Conservation (phyloP, 2,888 invertebrate genomes). For the Leucophenga maculata region DNA sequence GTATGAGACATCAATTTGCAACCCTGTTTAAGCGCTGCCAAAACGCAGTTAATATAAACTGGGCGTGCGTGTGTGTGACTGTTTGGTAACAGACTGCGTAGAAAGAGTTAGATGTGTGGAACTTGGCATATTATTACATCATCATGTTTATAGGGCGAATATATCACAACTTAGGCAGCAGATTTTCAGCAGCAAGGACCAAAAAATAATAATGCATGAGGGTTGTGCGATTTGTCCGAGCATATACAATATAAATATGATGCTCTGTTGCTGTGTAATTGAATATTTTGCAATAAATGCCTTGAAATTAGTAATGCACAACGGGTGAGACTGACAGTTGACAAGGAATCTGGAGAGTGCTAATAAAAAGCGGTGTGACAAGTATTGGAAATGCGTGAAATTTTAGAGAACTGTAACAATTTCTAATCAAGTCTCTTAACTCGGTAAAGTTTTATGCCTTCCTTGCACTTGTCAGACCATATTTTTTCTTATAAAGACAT, state of each 20-base stretch:
- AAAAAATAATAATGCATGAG: background rate
- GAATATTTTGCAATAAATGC: constrained; percentile 19
- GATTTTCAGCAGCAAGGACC: too few relatives aligned
- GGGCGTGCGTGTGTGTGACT: background rate
- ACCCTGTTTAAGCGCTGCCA: background rate
- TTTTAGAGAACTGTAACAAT: too few relatives aligned
- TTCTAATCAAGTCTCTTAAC: too few relatives aligned
- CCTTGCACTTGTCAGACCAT: too few relatives aligned
- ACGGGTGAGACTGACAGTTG: constrained; percentile 9
- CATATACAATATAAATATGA: background rate
- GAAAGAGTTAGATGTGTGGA: background rate
- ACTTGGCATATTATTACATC: too few relatives aligned
- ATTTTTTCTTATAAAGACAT: too few relatives aligned
- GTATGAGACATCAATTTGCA: background rate
- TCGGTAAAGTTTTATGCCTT: too few relatives aligned
- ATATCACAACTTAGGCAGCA: too few relatives aligned
- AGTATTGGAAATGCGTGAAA: too few relatives aligned
- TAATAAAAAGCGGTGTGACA: too few relatives aligned
- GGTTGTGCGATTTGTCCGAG: too few relatives aligned
- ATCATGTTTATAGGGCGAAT: too few relatives aligned
- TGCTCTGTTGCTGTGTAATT: background rate
- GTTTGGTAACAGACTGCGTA: background rate
- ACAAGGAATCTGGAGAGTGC: background rate
- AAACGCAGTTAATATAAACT: background rate
- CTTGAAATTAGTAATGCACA: constrained; percentile 18